Conservation (phyloP, 2,797 vertebrate species). For the Labroides dimidiatus region DNA sequence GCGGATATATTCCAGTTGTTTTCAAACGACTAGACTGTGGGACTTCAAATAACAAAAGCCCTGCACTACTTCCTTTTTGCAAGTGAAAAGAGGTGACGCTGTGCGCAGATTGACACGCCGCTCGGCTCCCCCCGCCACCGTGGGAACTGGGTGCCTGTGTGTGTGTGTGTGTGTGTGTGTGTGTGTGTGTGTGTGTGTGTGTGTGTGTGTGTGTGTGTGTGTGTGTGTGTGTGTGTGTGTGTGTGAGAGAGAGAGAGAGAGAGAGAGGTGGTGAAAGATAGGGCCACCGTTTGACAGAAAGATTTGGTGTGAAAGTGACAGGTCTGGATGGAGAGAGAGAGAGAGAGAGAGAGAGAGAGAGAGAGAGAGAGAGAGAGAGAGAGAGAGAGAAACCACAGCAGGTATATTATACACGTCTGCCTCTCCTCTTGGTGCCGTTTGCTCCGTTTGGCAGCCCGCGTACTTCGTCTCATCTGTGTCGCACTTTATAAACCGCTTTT, state of each 20-base stretch:
- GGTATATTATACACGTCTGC: slow-evolving; percentile 20
- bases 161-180: slow-evolving; percentile 43
- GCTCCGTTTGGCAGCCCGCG: slow-evolving; percentile 58
- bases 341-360: not conserved
- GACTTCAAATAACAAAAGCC: slow-evolving; percentile 83
- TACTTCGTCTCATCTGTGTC: slow-evolving; percentile 52
- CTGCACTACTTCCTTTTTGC: slow-evolving; percentile 82
- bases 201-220: too few relatives aligned
- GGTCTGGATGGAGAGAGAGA: not conserved
- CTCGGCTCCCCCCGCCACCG: slow-evolving; percentile 76
- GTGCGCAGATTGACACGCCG: slow-evolving; percentile 77
- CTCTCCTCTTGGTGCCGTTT: slow-evolving; percentile 54
- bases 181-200: too few relatives aligned
- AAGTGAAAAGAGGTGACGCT: slow-evolving; percentile 83
- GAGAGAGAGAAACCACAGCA: slow-evolving; percentile 62
- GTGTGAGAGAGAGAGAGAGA: slow-evolving; percentile 27
- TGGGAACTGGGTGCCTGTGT: slow-evolving; percentile 82
- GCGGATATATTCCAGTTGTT: slow-evolving; percentile 82
- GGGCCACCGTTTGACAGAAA: slow-evolving; percentile 5
- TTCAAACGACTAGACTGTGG: slow-evolving; percentile 72
- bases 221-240: too few relatives aligned
- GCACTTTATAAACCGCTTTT: slow-evolving; percentile 56
- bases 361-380: not conserved
- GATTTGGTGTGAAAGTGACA: slow-evolving; percentile 35
- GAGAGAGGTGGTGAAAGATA: slow-evolving; percentile 31